These are phyloP conservation scores for Poeciliopsis gracilis DNA, from an alignment of 2,797 vertebrate species.

Conservation along the genomic window DNA sequence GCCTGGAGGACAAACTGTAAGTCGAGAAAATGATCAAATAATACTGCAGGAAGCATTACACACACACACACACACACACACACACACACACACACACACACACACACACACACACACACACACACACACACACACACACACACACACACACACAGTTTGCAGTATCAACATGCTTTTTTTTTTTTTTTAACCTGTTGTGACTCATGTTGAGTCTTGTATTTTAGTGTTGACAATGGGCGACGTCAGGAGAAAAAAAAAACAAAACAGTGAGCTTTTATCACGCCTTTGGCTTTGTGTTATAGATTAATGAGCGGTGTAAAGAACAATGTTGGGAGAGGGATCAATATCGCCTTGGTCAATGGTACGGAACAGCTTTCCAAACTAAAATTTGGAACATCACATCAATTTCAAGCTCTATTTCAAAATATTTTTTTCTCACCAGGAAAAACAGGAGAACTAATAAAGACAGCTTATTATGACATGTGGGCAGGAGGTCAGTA, in stretches of 20 bases:
- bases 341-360: slow-evolving; percentile 91
- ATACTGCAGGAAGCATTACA: background rate
- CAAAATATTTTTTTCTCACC: background rate
- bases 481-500: slow-evolving; percentile 95
- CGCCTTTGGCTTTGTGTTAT: slow-evolving; percentile 12
- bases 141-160: background rate
- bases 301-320: slow-evolving; percentile 96
- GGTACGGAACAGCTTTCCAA: slow-evolving; percentile 75
- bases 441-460: slow-evolving; percentile 87
- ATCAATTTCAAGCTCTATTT: background rate
- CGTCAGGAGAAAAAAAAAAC: background rate
- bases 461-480: slow-evolving; percentile 87
- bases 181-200: background rate
- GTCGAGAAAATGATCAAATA: background rate
- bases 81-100: background rate
- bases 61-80: background rate
- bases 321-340: slow-evolving; percentile 96
- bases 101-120: background rate
- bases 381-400: background rate
- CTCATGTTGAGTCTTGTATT: background rate
- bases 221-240: no score
- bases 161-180: background rate
- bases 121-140: background rate
- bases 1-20: slow-evolving; percentile 93
- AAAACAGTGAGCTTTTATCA: background rate